Percentiles rank a stretch among this genome's conserved stretches.
Evolutionary conservation across 2,888 invertebrate species (phyloP).

Genomic region (Athetis lepigone): DNA sequence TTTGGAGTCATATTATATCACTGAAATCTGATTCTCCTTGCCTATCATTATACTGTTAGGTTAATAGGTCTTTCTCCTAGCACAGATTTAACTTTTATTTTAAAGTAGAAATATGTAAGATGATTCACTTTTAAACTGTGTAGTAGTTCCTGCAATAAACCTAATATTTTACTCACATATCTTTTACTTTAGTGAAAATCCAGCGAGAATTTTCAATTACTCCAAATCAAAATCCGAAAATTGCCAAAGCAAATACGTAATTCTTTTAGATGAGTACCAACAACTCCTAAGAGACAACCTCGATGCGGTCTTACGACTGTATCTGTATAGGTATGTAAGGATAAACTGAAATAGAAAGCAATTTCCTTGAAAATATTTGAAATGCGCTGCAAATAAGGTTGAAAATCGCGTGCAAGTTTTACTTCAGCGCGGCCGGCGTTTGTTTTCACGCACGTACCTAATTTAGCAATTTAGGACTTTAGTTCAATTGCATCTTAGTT

Average conservation of each 20-base stretch:
- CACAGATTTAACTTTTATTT: too few species aligned
- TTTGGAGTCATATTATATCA: too few species aligned
- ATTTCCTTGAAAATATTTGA: neutral
- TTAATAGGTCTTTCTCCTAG: too few species aligned
- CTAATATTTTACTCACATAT: neutral
- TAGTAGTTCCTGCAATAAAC: too few species aligned
- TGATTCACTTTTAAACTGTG: too few species aligned
- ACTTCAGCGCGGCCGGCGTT: neutral
- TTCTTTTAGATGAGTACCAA: constrained; percentile 12
- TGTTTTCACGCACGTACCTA: too few species aligned
- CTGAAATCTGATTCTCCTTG: too few species aligned
- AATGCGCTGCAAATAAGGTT: neutral
- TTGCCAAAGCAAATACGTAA: neutral
- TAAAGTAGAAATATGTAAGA: too few species aligned
- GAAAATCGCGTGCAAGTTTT: neutral
- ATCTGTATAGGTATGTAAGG: neutral
- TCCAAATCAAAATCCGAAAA: neutral
- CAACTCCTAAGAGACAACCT: neutral
- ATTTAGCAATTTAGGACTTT: too few species aligned
- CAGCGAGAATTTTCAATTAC: neutral
- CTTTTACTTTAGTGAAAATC: neutral
- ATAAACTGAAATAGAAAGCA: neutral
- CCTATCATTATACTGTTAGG: too few species aligned
- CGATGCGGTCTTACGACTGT: neutral
- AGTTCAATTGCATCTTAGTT: too few species aligned